Base-by-base conservation (phyloP, 2,113 vertebrate species). In the Marmota flaviventris region DNA sequence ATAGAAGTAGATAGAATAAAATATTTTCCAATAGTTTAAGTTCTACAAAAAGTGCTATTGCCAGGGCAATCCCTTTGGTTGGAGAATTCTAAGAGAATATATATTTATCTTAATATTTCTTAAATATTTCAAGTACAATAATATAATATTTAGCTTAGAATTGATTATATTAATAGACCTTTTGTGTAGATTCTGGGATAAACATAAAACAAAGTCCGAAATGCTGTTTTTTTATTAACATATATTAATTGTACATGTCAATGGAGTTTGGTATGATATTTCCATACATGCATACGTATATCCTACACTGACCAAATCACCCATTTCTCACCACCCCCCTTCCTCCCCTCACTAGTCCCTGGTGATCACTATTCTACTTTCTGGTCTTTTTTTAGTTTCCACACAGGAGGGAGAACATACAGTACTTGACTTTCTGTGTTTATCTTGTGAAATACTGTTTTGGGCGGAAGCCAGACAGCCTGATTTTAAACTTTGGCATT, bases 41-140 rank as follows among this genome's bases (percentile, higher is more conserved):
- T 61, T 45, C 25, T 77, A 29, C 29, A 91, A 95, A 67, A 12
- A 93, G 6, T n/a, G 4, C 7, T 70, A 53, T 56, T 67, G 4
- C 42, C 42, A 17, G 16, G 42, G 75, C 77, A 69, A 48, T 27
- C 18, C 69, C 34, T 75, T 84, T 76, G 22, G 2, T 42, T 94
- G 13, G 32, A 58, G 8, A 85, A 61, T 65, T 87, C 22, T 86
- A 42, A 85, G 42, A 58, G 17, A 34, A 37, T 91, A 45, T 91
- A 45, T 96, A 37, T 2, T 77, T 79, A 48, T 14, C 85, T 91
- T 72, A 97, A 11, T 65, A 67, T 75, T 86, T 93, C 63, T 63
- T 86, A 79, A 95, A 51, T 91, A 91, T 78, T 83, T 94, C 22
- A 95, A 85, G 7, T 5, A 48, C 1, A 24, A 2, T 85, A 45